Conservation (phyloP, 2,113 vertebrate genomes). For the Siniperca knerii region DNA sequence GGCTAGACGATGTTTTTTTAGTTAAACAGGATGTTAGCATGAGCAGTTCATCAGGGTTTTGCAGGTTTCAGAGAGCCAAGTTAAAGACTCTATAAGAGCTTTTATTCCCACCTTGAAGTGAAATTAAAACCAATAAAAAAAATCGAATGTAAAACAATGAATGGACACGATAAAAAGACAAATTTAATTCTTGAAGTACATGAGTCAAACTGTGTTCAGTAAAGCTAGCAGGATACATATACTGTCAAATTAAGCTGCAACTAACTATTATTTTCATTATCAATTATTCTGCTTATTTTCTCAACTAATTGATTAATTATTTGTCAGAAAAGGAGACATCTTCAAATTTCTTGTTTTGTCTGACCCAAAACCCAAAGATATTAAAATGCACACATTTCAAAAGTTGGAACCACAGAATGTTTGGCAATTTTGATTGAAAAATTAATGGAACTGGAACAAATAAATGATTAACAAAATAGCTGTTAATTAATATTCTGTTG, state of each 20-base stretch:
- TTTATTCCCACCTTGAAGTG: not conserved
- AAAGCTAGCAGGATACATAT: not conserved
- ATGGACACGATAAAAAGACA: no score
- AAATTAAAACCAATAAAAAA: not conserved
- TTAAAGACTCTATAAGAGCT: not conserved
- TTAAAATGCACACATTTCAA: not conserved
- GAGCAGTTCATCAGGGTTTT: not conserved
- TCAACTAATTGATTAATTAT: not conserved
- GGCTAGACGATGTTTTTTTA: not conserved
- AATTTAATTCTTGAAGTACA: no score
- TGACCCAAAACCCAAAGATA: not conserved
- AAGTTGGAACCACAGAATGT: no score
- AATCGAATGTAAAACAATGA: no score
- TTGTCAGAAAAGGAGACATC: not conserved
- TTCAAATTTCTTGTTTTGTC: not conserved
- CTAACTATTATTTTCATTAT: not conserved
- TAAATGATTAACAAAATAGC: no score
- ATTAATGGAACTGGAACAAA: no score
- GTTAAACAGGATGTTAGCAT: slow-evolving; percentile 5
- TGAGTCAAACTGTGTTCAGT: not conserved
- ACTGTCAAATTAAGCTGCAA: not conserved
- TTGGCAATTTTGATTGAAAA: not conserved
- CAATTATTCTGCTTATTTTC: not conserved
- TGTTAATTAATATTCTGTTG: no score
- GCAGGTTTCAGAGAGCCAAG: not conserved